Base-by-base conservation (phyloP, 2,888 invertebrate genomes). In the Macrosiphum euphorbiae region DNA sequence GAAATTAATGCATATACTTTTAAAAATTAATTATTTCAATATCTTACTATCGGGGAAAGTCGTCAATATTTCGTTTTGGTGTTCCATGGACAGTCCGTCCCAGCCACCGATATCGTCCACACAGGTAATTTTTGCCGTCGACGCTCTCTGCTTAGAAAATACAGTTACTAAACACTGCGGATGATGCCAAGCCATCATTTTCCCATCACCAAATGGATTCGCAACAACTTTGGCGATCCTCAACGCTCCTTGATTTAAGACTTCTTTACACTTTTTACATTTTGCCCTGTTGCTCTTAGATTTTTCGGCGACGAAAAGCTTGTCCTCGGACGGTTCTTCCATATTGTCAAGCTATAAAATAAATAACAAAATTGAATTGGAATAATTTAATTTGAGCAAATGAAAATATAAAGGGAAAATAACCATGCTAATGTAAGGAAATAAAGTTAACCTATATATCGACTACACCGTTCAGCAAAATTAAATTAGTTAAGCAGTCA, bases 111-210 rank as follows among this genome's bases (percentile, higher is more conserved):
- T 96, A 95, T 98, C 98, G 94, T 97, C 97, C 7, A 96, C 96
- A 3, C 97, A 96, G 95, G 98, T 98, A 94, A 99, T 98, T 94
- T 98, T 97, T 96, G 98, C 98, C 0, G 98, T 98, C 0, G 97
- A 97, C 0, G 98, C 97, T 92, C 98, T 96, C 95, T 98, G 98
- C 95, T 97, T 97, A 84, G 97, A 96, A 95, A 99, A 97, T 35
- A 97, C 96, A 95, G 98, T 97, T 96, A 98, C 98, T 11, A 98
- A 96, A 95, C 98, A 99, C 94, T 97, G 96, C 0, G 98, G 96
- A 95, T 98, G 98, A 95, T 97, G 97, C 98, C 98, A 98, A 95
- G 97, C 97, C 96, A 98, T 98, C 98, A 98, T 98, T 95, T 97
- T 97, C 0, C 97, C 97, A 44, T 97, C 97, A 28, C 96, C 97